Base-by-base conservation (phyloP, 2,797 vertebrate species). In the Hipposideros larvatus region DNA sequence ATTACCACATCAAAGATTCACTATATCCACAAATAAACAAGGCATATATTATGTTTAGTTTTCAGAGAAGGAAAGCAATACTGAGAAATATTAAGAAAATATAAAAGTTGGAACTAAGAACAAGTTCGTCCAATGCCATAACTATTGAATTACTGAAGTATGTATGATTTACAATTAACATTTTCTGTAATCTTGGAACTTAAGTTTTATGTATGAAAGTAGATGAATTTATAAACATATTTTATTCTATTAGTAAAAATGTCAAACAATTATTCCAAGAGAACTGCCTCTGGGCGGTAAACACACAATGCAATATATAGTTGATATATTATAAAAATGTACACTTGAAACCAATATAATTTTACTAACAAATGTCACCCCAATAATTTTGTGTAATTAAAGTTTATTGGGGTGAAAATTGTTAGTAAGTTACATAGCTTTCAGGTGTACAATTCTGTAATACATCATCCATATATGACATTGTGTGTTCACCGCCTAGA, bases 211-310 rank as follows among this genome's bases (percentile, higher is more conserved):
- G 41, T 68, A 59, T 74, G n/a, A 63, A 95, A 43, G 3, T 37
- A 37, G 22, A 65, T 93, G 63, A 53, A 71, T 73, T 83, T 91
- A 78, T 87, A 55, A 65, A 51, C 16, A 24, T 75, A 90, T 84
- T 80, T 91, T 74, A 96, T 48, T 4, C 34, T 31, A 26, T 66
- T 66, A 75, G 31, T 61, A 84, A 87, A 91, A 95, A 73, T 46
- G 19, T 78, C 37, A 37, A 37, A 37, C 37, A 37, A 37, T 37
- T 37, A 37, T 37, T 37, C 37, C 37, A 37, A 37, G 37, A 37
- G 37, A 37, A 37, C 2, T 37, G 37, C 37, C 37, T 37, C 37
- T 37, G 37, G 37, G 37, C 37, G 37, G 37, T 37, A 37, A 37
- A 37, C 37, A 37, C 37, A 37, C 37, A 37, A 37, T 3, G 37